These are phyloP conservation scores for Nephrocerus scutellatus DNA, from an alignment of 2,888 invertebrate species.

Conservation along the genomic window DNA sequence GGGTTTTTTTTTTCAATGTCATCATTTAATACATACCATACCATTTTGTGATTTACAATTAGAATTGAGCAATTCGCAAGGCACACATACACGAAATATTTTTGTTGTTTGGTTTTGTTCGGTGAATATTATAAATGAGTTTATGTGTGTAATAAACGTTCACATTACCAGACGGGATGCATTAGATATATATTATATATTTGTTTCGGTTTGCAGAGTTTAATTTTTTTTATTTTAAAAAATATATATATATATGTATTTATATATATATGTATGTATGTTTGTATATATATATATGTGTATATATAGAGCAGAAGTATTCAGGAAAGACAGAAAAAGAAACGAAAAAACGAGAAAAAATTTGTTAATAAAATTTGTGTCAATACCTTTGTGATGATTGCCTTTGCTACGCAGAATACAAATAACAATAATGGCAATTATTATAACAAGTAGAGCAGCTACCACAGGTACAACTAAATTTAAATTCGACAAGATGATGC, in stretches of 20 bases:
- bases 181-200: constrained; percentile 4
- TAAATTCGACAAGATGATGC: constrained; percentile 81
- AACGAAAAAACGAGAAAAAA: constrained; percentile 38
- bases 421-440: constrained; percentile 87
- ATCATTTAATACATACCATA: constrained; percentile 17
- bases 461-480: constrained; percentile 91
- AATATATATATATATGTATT: constrained; percentile 19
- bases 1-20: constrained; percentile 9
- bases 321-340: constrained; percentile 28
- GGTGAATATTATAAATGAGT: too few relatives aligned
- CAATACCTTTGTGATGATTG: constrained; percentile 76
- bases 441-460: constrained; percentile 84
- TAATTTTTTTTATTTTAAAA: constrained; percentile 18
- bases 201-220: constrained; percentile 4
- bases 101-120: constrained; percentile 16
- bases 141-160: too few relatives aligned
- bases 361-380: constrained; percentile 33
- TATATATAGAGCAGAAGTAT: too few relatives aligned
- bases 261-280: constrained; percentile 21
- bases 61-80: constrained; percentile 18
- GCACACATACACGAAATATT: constrained; percentile 21
- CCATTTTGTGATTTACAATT: too few relatives aligned
- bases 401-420: constrained; percentile 83
- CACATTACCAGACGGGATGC: constrained; percentile 16
- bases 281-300: too few relatives aligned